Conservation (phyloP, 2,797 vertebrate species). For the Gila robusta region DNA sequence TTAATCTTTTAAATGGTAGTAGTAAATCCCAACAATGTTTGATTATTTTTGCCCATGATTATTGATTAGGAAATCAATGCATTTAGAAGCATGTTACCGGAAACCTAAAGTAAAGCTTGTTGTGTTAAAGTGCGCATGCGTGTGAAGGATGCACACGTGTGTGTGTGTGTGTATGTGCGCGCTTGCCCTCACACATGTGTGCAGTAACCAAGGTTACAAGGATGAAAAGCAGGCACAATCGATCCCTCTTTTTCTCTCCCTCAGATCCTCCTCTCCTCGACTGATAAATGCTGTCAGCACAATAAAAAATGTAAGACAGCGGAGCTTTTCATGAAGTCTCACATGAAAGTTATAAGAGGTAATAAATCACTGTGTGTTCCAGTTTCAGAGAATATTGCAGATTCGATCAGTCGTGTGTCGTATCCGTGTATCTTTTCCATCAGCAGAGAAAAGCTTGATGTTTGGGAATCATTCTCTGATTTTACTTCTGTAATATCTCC, state of each 20-base stretch:
- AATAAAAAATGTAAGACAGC: conserved; percentile 35
- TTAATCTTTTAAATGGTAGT: background rate
- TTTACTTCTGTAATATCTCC: conserved; percentile 7
- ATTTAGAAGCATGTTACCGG: background rate
- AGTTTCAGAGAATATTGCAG: conserved; percentile 16
- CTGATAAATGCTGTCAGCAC: conserved; percentile 37
- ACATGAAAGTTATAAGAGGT: conserved; percentile 32
- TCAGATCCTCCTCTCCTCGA: background rate
- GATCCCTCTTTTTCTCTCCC: conserved; percentile 13
- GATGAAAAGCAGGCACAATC: conserved; percentile 28
- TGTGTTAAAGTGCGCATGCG: background rate
- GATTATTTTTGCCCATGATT: background rate
- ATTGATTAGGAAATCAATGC: background rate
- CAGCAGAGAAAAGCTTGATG: conserved; percentile 12
- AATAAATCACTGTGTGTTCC: conserved; percentile 36
- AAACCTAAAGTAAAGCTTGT: background rate
- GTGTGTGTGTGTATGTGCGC: too few relatives aligned
- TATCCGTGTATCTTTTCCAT: conserved; percentile 8
- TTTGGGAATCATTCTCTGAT: background rate
- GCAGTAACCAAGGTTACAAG: conserved; percentile 43
- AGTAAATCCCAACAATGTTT: background rate
- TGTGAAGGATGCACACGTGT: too few relatives aligned
- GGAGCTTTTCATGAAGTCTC: conserved; percentile 41
- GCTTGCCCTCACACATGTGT: conserved; percentile 15
- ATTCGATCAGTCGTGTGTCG: conserved; percentile 17